Base-by-base conservation (phyloP, 1,140 invertebrate genomes). In the Heliothis subflexa region DNA sequence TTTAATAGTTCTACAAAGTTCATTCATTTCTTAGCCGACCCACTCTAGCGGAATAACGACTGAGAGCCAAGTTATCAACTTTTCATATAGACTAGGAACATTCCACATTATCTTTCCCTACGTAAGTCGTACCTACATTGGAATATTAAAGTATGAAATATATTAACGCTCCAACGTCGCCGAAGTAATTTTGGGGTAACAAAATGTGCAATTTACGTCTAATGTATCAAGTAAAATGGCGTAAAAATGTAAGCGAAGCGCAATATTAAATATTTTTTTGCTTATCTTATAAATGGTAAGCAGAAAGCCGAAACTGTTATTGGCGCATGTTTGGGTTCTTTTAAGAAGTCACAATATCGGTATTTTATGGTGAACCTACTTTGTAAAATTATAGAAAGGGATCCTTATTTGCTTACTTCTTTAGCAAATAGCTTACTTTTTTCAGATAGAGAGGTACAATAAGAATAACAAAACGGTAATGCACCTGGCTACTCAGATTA, bases 181-280 rank as follows among this genome's bases (percentile, higher is more conserved):
- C 18, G 18, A 80, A 78, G 80, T 72, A 79, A 83, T 85, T 85
- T 78, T 68, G 66, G 68, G 54, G 54, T 84, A 80, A 85, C 80
- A 76, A 57, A 79, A 82, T 78, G 79, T 64, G 76, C 83, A 84
- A 84, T 89, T 89, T 86, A 78, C 80, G 81, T 85, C 71, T 79
- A 84, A 86, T 86, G 77, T 85, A 88, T 85, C 81, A 88, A 85
- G 79, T 81, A 78, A 86, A 86, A 82, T 80, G 81, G 76, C 47
- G 73, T 78, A 74, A 79, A 81, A 87, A 87, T 81, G 78, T 85
- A 78, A 81, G 83, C 80, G 71, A 40, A 62, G 81, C 59, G 80
- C 72, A 68, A 83, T 88, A 85, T 85, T 83, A 83, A 83, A 78
- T 66, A 66, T 66, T 81, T 81, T 82, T 83, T 78, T 79, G 68